Conservation (phyloP, 2,113 vertebrate genomes). For the Menura novaehollandiae region DNA sequence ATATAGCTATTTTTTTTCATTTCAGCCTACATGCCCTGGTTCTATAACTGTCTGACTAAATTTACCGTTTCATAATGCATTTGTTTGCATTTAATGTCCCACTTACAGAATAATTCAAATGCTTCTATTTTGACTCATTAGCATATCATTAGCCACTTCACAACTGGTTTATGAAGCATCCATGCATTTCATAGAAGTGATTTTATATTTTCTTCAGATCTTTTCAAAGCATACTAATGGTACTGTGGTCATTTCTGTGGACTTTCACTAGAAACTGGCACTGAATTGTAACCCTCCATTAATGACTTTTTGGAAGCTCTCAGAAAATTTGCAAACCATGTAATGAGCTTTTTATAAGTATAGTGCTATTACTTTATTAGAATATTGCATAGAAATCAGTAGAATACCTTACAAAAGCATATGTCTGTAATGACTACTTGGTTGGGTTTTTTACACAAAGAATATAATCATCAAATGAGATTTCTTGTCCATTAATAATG, state of each 20-base stretch:
- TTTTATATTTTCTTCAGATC: neutral
- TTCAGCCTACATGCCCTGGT: neutral
- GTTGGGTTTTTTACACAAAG: neutral
- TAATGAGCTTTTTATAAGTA: neutral
- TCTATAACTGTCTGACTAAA: neutral
- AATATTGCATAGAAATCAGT: neutral
- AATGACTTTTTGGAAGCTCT: neutral
- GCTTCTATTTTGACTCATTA: neutral
- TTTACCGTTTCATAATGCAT: neutral
- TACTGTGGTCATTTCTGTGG: neutral
- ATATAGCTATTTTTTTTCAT: neutral
- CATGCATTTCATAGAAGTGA: neutral
- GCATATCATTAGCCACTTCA: neutral
- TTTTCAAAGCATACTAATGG: neutral
- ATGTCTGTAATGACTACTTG: neutral
- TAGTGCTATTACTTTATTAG: neutral
- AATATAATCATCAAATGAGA: neutral
- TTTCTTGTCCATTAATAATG: neutral
- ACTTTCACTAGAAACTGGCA: neutral
- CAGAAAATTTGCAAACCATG: neutral
- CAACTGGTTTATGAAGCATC: neutral
- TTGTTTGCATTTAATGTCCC: neutral
- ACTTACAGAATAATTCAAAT: neutral
- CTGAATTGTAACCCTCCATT: neutral
- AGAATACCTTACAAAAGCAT: neutral